Conservation (phyloP, 2,797 vertebrate genomes). For the Parambassis ranga region DNA sequence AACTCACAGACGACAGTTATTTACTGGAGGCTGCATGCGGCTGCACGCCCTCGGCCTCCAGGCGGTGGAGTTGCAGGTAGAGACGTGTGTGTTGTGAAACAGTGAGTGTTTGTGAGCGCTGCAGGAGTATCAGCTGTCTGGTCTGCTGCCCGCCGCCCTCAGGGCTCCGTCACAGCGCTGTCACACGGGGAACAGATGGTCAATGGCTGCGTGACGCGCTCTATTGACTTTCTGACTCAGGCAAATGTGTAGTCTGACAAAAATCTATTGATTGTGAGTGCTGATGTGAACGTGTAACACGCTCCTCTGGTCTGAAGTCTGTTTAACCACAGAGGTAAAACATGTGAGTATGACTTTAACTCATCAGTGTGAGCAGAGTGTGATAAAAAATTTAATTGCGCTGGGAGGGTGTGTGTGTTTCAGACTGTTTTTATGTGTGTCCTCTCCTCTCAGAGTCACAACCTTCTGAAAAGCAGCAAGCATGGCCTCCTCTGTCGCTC, state of each 20-base stretch:
- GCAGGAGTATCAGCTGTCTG: slow-evolving; percentile 17
- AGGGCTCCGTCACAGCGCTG: slow-evolving; percentile 9
- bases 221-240: slow-evolving; percentile 47
- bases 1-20: slow-evolving; percentile 27
- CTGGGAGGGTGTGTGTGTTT: background rate
- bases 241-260: background rate
- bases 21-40: background rate
- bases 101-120: background rate
- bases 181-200: slow-evolving; percentile 57
- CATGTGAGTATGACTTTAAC: background rate
- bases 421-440: background rate
- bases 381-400: background rate
- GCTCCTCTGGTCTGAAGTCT: background rate
- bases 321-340: background rate
- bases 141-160: slow-evolving; percentile 19
- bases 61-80: slow-evolving; percentile 19
- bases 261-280: background rate
- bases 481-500: slow-evolving; percentile 85
- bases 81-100: slow-evolving; percentile 9
- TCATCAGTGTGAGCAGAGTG: background rate
- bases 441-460: background rate
- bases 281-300: background rate
- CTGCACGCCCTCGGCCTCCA: slow-evolving; percentile 2
- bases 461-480: slow-evolving; percentile 26
- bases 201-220: slow-evolving; percentile 11